phyloP scores from a whole-genome alignment of 2,113 vertebrate genomes.

The Caloenas nicobarica region DNA sequence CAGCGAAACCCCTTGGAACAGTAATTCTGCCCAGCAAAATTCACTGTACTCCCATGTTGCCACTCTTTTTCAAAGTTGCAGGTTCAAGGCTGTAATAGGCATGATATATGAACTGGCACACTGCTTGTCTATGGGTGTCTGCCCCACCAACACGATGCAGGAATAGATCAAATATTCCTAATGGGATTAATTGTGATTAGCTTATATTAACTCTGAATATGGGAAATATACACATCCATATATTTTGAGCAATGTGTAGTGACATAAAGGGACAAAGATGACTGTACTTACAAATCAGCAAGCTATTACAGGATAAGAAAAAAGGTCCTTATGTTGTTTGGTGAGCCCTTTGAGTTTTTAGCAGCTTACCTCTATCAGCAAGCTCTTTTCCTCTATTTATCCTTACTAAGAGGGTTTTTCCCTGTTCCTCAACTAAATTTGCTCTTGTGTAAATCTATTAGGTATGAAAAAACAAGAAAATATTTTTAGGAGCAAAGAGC shows the following conservation, averaged over 20 bases:
- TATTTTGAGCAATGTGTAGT: background rate
- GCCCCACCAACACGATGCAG: background rate
- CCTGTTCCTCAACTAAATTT: background rate
- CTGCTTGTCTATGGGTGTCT: background rate
- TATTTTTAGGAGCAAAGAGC: background rate
- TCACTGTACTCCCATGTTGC: background rate
- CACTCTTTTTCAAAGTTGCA: background rate
- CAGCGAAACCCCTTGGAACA: background rate
- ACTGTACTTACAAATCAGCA: background rate
- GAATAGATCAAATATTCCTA: background rate
- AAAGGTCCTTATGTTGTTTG: background rate
- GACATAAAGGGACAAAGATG: background rate
- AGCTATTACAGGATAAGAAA: background rate
- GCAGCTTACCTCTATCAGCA: background rate
- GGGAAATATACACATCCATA: background rate
- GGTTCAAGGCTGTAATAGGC: no score
- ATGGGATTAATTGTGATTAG: background rate
- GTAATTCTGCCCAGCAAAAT: background rate
- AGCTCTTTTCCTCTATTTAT: background rate
- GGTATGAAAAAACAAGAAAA: background rate
- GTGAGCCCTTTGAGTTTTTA: background rate
- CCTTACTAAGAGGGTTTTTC: background rate
- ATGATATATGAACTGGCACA: background rate
- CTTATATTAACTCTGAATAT: background rate
- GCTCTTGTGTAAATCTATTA: background rate